Evolutionary conservation across 37 sponge, comb jelly and placozoan genomes (phyloP).

Genomic region (Hormiphora californensis): DNA sequence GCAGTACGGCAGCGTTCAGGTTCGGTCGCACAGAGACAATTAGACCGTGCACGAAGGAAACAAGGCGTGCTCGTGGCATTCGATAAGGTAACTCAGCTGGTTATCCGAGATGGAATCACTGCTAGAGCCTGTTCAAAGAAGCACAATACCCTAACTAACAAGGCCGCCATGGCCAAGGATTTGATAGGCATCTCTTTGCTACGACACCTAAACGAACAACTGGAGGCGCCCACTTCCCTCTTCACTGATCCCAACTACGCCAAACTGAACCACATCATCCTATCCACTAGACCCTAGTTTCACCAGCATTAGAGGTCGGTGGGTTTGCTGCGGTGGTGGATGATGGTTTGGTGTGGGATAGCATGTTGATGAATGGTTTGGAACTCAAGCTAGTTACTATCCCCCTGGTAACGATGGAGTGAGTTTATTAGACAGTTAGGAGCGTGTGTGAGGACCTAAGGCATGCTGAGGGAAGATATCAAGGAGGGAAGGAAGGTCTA

Average conservation of each 20-base stretch:
- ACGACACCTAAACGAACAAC: conserved; percentile 62
- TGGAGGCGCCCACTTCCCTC: conserved; percentile 56
- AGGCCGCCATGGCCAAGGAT: conserved; percentile 93
- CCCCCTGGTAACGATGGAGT: conserved; percentile 28
- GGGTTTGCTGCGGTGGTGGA: conserved; percentile 89
- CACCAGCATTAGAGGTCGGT: conserved; percentile 71
- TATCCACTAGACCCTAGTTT: conserved; percentile 92
- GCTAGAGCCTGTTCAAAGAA: conserved; percentile 59
- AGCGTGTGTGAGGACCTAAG: conserved; percentile 33
- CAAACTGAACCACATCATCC: conserved; percentile 75
- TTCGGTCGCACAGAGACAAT: conserved; percentile 97
- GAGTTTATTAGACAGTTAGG: conserved; percentile 22
- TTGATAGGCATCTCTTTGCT: conserved; percentile 94
- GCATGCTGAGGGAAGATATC: not conserved
- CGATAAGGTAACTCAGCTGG: conserved; percentile 57
- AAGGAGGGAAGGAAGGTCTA: not conserved
- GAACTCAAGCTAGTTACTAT: conserved; percentile 37
- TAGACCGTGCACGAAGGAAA: conserved; percentile 71
- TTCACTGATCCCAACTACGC: conserved; percentile 74
- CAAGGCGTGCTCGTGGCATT: conserved; percentile 72
- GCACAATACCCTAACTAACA: conserved; percentile 71
- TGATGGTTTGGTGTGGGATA: conserved; percentile 69
- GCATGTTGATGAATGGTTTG: conserved; percentile 56
- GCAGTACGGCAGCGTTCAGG: conserved; percentile 94
- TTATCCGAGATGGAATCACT: conserved; percentile 58